Conservation (phyloP, 2,113 vertebrate species). For the Colaptes auratus region DNA sequence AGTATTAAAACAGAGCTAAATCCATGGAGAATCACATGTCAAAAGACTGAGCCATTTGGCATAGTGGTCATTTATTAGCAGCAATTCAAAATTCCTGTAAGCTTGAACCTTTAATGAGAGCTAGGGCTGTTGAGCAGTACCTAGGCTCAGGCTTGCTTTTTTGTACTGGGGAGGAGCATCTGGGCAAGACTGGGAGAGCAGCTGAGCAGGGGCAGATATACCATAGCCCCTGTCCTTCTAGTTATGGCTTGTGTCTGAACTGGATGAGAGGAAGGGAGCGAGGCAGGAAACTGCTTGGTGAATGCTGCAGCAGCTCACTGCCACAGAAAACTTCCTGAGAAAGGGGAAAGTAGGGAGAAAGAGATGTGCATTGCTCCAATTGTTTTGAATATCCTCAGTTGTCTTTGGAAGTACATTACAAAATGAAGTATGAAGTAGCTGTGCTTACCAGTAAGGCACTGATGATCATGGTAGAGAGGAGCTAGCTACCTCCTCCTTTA, state of each 20-base stretch:
- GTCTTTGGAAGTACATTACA: not conserved
- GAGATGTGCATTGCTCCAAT: accelerated
- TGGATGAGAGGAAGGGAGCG: not conserved
- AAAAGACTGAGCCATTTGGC: constrained; percentile 22
- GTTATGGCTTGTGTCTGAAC: not conserved
- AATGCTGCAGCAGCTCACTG: not conserved
- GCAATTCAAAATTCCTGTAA: not conserved
- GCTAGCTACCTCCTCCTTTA: not conserved
- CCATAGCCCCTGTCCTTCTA: not conserved
- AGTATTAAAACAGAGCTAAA: not conserved
- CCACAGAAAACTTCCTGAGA: not conserved
- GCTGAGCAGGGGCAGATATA: not conserved
- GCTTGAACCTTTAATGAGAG: not conserved
- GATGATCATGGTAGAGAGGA: not conserved
- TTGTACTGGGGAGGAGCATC: not conserved
- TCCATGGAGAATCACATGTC: not conserved
- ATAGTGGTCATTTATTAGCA: not conserved
- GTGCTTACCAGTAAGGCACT: not conserved
- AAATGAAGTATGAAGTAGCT: not conserved
- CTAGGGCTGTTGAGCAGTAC: not conserved
- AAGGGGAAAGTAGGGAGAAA: not conserved
- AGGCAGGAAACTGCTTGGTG: not conserved
- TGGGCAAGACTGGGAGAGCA: not conserved
- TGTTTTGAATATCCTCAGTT: not conserved
- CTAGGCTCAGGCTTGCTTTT: not conserved